Evolutionary conservation across 2,888 invertebrate species (phyloP).

Genomic region (Hyalella azteca): DNA sequence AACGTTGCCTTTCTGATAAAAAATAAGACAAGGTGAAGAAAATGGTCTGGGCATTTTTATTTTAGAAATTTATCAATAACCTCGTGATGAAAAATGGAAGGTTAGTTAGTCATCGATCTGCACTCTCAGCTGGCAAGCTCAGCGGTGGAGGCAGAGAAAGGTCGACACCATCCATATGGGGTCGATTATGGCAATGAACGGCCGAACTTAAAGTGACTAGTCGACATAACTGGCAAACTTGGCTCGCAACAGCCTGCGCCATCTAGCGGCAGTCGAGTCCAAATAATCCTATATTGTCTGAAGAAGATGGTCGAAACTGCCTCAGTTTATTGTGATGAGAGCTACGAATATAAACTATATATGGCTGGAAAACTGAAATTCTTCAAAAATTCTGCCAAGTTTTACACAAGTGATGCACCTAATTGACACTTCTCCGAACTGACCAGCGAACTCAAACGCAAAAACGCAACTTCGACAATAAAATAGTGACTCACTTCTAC

Average conservation of each 20-base stretch:
- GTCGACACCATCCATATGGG: neutral
- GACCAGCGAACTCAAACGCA: too few species aligned
- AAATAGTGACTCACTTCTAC: too few species aligned
- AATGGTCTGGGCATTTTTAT: neutral
- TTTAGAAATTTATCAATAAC: neutral
- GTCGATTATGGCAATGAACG: constrained; percentile 23
- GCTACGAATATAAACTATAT: too few species aligned
- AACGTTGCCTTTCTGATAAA: neutral
- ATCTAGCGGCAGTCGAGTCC: neutral
- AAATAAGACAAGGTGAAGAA: neutral
- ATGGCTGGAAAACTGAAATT: too few species aligned
- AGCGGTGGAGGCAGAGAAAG: too few species aligned
- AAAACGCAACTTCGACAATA: too few species aligned
- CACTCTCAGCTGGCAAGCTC: too few species aligned
- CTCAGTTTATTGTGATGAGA: too few species aligned
- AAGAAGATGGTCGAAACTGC: too few species aligned
- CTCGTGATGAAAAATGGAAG: neutral
- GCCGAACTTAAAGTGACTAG: constrained; percentile 27
- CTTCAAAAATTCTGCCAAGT: too few species aligned
- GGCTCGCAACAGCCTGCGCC: neutral
- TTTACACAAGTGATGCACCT: too few species aligned
- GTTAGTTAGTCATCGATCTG: neutral
- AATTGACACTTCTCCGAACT: too few species aligned
- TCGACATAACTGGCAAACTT: constrained; percentile 14
- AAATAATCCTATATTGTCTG: neutral